phyloP scores from a whole-genome alignment of 2,113 vertebrate genomes.

The Sterrhoptilus dennistouni region DNA sequence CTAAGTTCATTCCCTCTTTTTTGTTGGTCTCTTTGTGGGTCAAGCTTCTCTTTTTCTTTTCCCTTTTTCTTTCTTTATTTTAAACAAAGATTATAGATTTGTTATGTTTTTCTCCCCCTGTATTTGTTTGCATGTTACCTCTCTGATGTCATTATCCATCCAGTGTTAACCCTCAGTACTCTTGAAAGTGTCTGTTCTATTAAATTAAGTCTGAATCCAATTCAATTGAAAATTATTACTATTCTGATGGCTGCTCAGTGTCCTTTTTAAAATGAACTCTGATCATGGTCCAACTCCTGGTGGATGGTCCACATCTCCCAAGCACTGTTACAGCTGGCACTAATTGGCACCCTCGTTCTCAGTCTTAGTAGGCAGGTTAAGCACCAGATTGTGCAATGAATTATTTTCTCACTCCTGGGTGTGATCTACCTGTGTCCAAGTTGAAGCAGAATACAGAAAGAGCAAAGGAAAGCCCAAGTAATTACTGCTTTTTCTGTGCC shows the following conservation, averaged over 20 bases:
- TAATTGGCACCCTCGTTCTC: not conserved
- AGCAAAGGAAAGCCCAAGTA: not conserved
- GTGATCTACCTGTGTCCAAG: not conserved
- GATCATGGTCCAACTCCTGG: not conserved
- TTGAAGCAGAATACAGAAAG: not conserved
- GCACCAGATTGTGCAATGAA: not conserved
- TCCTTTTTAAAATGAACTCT: not conserved
- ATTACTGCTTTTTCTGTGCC: not conserved
- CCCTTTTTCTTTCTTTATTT: not conserved
- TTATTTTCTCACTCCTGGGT: conserved; percentile 1
- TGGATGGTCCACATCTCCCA: not conserved
- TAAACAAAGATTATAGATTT: not conserved
- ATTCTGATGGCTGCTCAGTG: not conserved
- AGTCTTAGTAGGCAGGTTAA: not conserved
- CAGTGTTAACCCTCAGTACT: not conserved
- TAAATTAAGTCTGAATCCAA: not conserved
- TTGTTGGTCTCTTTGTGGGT: not conserved
- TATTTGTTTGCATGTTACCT: not conserved
- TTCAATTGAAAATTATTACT: not conserved
- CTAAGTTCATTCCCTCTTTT: not conserved
- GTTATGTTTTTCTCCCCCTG: not conserved
- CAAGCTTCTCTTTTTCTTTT: not conserved
- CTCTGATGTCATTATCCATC: not conserved
- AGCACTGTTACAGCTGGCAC: not conserved
- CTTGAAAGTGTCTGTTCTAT: not conserved